Base-by-base conservation (phyloP, 2,888 invertebrate genomes). In the Cenopis cana region DNA sequence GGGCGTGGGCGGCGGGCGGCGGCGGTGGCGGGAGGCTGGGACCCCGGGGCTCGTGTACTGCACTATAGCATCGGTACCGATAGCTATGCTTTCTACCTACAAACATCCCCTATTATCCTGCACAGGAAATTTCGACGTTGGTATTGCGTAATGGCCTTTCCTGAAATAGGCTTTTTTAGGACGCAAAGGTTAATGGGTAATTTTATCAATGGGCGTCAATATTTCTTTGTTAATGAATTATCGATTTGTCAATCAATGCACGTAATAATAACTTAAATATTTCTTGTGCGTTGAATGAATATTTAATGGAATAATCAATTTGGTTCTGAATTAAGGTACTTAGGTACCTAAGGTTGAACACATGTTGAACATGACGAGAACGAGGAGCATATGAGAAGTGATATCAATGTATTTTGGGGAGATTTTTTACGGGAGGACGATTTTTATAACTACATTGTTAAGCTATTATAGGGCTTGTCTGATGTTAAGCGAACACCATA, bases 61-160 rank as follows among this genome's bases (percentile, higher is more conserved):
- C 71, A 71, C 61, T 67, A 71, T 71, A 71, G 60, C 67, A 61
- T 49, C 46, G 33, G 59, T 70, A 70, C 46, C 41, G 46, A 60
- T 67, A 71, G 71, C 71, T 71, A 71, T 71, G 70, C 49, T 38
- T 55, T 49, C 54, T 65, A 65, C 55, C 52, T 50, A 70, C 71
- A 49, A 67, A 61, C 61, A 56, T 41, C 36, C 29, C 60, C 46
- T 60, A 65, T 24, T 55, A 66, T 70, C 65, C 60, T 66, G 41
- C 54, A 50, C 36, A n/a, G 70, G 20, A 70, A 70, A 33, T 29
- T 64, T 65, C 69, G 41, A 9, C 41, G 59, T 46, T 14, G 59
- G 59, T 61, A 59, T 59, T 59, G 65, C 69, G 69, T 54, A 54
- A 59, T 70, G 54, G 24, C 17, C 20, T 59, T 49, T 65, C 64